A percentile compares a stretch with the other conserved stretches of the same genome.
These are phyloP conservation scores for Vulpes ferrilata DNA, from an alignment of 2,113 vertebrate genomes.

Conservation along the genomic window DNA sequence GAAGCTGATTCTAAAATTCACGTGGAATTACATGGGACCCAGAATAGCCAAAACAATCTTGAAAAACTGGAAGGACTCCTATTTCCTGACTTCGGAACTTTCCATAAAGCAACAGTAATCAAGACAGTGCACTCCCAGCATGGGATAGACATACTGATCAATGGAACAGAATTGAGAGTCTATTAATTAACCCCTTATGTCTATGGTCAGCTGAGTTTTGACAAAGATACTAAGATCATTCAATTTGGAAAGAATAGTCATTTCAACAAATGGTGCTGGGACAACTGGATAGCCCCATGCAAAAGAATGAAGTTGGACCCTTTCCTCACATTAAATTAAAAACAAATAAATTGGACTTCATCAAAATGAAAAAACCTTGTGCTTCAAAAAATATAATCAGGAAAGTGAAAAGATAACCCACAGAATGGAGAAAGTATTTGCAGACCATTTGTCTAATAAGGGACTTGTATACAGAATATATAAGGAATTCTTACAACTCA, in stretches of 20 bases:
- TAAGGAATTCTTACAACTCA: not conserved
- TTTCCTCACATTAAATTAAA: not conserved
- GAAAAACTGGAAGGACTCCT: not conserved
- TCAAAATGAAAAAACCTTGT: not conserved
- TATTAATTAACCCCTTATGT: not conserved
- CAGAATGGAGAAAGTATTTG: not conserved
- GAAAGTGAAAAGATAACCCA: not conserved
- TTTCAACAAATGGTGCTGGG: not conserved
- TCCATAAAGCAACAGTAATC: constrained; percentile 10
- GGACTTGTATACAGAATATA: not conserved
- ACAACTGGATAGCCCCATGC: not conserved
- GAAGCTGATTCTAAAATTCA: not conserved
- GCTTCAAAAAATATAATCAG: not conserved
- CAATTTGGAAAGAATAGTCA: not conserved
- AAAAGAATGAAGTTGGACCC: not conserved
- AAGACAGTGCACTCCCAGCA: not conserved
- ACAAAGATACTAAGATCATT: not conserved
- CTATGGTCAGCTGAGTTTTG: not conserved
- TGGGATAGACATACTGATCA: not conserved
- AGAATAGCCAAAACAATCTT: constrained; percentile 6
- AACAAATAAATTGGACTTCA: not conserved
- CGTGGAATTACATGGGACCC: not conserved
- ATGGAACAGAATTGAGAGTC: not conserved
- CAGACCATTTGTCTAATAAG: not conserved
- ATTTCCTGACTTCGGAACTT: constrained; percentile 24